Evolutionary conservation across 2,888 invertebrate species (phyloP).

Genomic region (Agonum fuliginosum): DNA sequence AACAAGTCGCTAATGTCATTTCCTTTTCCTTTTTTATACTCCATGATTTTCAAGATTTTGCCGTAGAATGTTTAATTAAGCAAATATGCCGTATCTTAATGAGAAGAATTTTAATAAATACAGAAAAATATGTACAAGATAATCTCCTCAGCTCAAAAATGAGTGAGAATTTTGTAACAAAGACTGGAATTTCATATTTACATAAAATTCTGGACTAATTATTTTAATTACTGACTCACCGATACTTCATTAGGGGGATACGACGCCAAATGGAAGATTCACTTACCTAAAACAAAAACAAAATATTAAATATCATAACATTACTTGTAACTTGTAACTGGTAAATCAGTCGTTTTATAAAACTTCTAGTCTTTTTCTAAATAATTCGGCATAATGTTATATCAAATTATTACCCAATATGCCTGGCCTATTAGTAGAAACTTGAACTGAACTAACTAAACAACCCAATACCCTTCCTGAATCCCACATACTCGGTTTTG

Average conservation of each 20-base stretch:
- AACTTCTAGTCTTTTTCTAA: too few relatives aligned
- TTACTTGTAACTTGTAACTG: too few relatives aligned
- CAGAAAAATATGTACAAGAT: conserved; percentile 11
- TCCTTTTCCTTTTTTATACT: conserved; percentile 18
- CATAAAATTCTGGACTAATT: conserved; percentile 27
- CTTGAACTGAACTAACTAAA: too few relatives aligned
- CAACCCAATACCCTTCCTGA: too few relatives aligned
- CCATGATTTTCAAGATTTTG: background rate
- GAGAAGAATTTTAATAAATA: conserved; percentile 34
- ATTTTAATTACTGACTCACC: conserved; percentile 21
- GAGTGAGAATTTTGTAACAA: conserved; percentile 33
- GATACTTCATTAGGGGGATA: conserved; percentile 6
- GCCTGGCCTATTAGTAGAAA: too few relatives aligned
- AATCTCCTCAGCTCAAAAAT: conserved; percentile 6
- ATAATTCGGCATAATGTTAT: too few relatives aligned
- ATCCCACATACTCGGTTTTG: too few relatives aligned
- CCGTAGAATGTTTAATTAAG: conserved; percentile 19
- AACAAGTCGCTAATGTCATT: conserved; percentile 47
- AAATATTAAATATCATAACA: background rate
- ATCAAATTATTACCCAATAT: too few relatives aligned
- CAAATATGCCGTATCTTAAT: conserved; percentile 24
- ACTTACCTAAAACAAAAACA: conserved; percentile 43
- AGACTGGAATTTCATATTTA: conserved; percentile 19
- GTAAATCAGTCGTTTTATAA: too few relatives aligned
- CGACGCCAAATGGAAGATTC: conserved; percentile 12